Evolutionary conservation across 2,888 invertebrate genomes (phyloP).

Genomic region (Aproaerema taeniolella): DNA sequence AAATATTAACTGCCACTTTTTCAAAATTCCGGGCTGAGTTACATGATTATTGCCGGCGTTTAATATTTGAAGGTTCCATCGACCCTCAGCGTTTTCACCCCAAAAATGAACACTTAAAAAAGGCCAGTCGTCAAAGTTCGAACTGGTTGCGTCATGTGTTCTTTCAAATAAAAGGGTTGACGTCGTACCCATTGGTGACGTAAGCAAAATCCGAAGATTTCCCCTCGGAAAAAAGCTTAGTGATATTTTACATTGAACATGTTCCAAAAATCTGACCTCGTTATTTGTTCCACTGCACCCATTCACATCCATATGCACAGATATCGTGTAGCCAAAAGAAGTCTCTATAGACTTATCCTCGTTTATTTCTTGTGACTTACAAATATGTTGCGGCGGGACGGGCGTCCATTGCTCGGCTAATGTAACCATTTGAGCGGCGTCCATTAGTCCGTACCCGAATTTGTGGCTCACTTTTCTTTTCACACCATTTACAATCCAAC

Average conservation of each 20-base stretch:
- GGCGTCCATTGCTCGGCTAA: conserved; percentile 95
- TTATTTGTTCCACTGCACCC: conserved; percentile 93
- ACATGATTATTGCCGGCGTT: conserved; percentile 87
- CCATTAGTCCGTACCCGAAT: conserved; percentile 99
- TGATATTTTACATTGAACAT: conserved; percentile 97
- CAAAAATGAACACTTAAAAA: conserved; percentile 99
- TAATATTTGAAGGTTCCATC: conserved; percentile 90
- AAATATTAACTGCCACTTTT: conserved; percentile 97
- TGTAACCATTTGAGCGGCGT: conserved; percentile 94
- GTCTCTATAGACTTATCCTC: conserved; percentile 89
- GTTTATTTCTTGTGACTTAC: conserved; percentile 92
- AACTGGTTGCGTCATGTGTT: conserved; percentile 92
- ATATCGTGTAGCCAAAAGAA: conserved; percentile 85
- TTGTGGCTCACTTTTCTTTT: conserved; percentile 96
- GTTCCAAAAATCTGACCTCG: conserved; percentile 94
- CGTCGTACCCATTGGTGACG: conserved; percentile 95
- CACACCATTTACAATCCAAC: conserved; percentile 96
- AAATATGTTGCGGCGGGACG: conserved; percentile 96
- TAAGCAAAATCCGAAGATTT: conserved; percentile 91
- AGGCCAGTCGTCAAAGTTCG: conserved; percentile 98
- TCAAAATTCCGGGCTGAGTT: conserved; percentile 90
- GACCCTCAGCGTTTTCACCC: conserved; percentile 94
- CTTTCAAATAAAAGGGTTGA: conserved; percentile 96
- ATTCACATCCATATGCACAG: conserved; percentile 92
- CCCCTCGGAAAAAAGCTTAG: conserved; percentile 95